Base-by-base conservation (phyloP, 1,140 invertebrate genomes). In the Drosophila melanogaster region DNA sequence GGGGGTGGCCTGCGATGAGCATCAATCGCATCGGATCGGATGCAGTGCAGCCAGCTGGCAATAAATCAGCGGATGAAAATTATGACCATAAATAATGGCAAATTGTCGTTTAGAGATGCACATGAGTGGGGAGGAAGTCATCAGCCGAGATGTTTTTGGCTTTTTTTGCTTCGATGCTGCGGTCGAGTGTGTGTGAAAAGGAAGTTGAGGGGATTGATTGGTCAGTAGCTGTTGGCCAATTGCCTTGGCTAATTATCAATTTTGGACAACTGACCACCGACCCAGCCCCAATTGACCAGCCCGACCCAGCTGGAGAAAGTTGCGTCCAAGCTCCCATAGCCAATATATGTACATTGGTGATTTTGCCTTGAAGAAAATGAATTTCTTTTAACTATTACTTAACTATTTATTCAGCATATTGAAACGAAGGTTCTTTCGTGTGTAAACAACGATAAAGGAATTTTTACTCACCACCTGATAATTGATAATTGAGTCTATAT, bases 191-290 rank as follows among this genome's bases (percentile, higher is more conserved):
- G 37, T 57, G 54, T n/a, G 10, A 22, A 44, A 30, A 40, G 57
- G 44, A 62, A 60, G 46, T 49, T 41, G 43, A 22, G 57, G 35
- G 49, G 54, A 71, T n/a, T n/a, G n/a, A 53, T 33, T 41, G 74
- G 47, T 44, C 62, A 44, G 77, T 81, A 74, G 81, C 77, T 24
- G 17, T 4, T 26, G 57, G 38, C 58, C 50, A 77, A 58, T 87
- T 72, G 66, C 26, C 67, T 59, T 59, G 67, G 62, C 49, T 79
- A 87, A 87, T 85, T 78, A 72, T 58, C 75, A 87, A 86, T 86
- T 86, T 87, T 65, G 54, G 62, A 64, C 43, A 77, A 60, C 43
- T 58, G 54, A 37, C 22, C 46, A 19, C 11, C 59, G 64, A 79
- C 65, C 72, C 46, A 51, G 40, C 71, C 60, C 43, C 54, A 49